Percentiles rank a stretch among this genome's conserved stretches.
Evolutionary conservation across 2,888 invertebrate species (phyloP).

Genomic region (Hypena proboscidalis): DNA sequence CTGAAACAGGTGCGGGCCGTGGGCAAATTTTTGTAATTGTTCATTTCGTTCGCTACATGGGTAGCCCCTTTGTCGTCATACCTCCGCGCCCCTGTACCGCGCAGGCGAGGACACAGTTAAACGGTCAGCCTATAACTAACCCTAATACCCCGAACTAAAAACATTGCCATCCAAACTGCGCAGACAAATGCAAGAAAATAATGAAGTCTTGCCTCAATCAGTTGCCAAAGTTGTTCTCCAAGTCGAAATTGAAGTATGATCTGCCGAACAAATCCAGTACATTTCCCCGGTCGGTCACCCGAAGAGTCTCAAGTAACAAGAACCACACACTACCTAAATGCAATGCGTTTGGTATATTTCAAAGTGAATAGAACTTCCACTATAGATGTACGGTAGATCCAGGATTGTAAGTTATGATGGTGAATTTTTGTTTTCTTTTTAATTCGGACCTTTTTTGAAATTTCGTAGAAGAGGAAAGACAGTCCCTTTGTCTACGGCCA

Average conservation of each 20-base stretch:
- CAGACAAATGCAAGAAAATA: constrained; percentile 79
- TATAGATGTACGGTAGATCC: constrained; percentile 7
- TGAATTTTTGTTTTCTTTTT: too few relatives aligned
- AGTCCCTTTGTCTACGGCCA: too few relatives aligned
- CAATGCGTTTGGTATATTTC: constrained; percentile 62
- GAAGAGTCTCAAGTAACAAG: constrained; percentile 69
- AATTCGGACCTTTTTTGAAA: too few relatives aligned
- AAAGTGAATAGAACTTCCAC: constrained; percentile 37
- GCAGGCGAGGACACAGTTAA: too few relatives aligned
- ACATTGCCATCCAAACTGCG: constrained; percentile 36
- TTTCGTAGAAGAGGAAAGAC: too few relatives aligned
- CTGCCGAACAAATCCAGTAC: constrained; percentile 69
- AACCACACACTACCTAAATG: constrained; percentile 81
- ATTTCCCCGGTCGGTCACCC: constrained; percentile 68
- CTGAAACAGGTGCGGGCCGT: too few relatives aligned
- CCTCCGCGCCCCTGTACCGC: too few relatives aligned
- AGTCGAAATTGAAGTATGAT: constrained; percentile 71
- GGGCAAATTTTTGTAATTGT: too few relatives aligned
- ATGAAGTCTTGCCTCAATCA: constrained; percentile 75
- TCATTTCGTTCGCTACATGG: too few relatives aligned
- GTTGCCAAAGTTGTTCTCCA: constrained; percentile 75
- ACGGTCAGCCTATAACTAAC: constrained; percentile 25
- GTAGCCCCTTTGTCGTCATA: too few relatives aligned
- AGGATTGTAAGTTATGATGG: too few relatives aligned
- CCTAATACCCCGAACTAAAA: constrained; percentile 22